Evolutionary conservation across 2,888 invertebrate species (phyloP), one percentile per base, ranked within the genome.

Genomic region (Leucophora obtusa): DNA sequence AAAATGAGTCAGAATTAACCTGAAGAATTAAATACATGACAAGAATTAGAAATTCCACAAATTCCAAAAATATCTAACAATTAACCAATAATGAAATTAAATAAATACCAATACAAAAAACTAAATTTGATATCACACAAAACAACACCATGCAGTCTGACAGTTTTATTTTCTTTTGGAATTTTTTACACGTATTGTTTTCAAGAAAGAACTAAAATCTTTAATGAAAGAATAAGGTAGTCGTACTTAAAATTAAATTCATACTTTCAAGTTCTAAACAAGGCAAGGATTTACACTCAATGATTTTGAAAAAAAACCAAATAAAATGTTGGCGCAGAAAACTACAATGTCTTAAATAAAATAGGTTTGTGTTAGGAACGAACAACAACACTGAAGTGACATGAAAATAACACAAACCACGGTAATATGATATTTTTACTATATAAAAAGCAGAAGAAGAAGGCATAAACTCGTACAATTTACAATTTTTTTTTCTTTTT

Each of bases 211-310:
- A 47, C 10, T 38, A 38, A 28, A 47, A 47, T 47, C 43, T 71
- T 47, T 43, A 54, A 60, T n/a, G 66, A 65, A 54, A 47, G 35
- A 51, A 28, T 28, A 28, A 7, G 18, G n/a, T n/a, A n/a, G n/a
- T n/a, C n/a, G 54, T 76, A 63, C 28, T 76, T 58, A 24, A 43
- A 50, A 63, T 38, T 38, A 11, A 10, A 14, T 38, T 11, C 38
- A 38, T 38, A 38, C 38, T 38, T 38, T 38, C 56, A 47, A 47
- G 5, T 14, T 7, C 56, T 50, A 51, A 70, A 69, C 50, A 58
- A 62, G 63, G 50, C 75, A 62, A 63, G 63, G 69, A 76, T 69
- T 63, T 76, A 63, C 69, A 63, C 69, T 76, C 69, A 69, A 75
- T 63, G 69, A 69, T 75, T 75, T 62, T 62, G 53, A 62, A 68